Conservation (phyloP, 1,140 invertebrate genomes). For the Ectropis grisescens region DNA sequence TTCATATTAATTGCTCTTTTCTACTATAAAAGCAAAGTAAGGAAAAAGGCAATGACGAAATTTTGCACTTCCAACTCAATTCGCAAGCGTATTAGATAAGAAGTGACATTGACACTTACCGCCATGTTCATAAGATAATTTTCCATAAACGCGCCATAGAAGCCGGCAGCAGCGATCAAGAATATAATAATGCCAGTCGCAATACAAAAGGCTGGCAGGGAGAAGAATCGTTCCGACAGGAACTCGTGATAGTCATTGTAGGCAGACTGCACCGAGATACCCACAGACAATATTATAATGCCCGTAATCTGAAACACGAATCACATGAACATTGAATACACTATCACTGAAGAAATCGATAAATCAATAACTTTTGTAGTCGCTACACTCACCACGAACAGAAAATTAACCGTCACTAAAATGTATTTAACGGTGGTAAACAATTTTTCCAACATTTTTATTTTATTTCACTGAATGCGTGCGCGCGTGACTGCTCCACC, state of each 20-base stretch:
- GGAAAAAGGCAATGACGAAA: too few relatives aligned
- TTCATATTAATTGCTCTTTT: too few relatives aligned
- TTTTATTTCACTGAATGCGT: conserved; percentile 7
- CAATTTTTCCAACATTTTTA: conserved; percentile 57
- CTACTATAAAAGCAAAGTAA: too few relatives aligned
- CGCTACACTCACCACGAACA: conserved; percentile 54
- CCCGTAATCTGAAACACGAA: conserved; percentile 75
- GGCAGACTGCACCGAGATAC: conserved; percentile 74
- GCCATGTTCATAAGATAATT: conserved; percentile 86
- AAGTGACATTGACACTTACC: conserved; percentile 65
- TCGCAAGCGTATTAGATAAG: too few relatives aligned
- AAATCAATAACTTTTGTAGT: neutral
- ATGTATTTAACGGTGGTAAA: conserved; percentile 61
- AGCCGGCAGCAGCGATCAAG: conserved; percentile 87
- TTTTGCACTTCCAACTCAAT: too few relatives aligned
- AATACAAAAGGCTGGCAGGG: conserved; percentile 82
- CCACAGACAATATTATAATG: conserved; percentile 77
- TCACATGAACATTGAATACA: conserved; percentile 12
- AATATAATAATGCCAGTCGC: conserved; percentile 85
- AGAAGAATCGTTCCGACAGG: conserved; percentile 68
- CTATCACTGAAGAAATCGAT: neutral
- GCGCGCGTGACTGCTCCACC: conserved; percentile 21
- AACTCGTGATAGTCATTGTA: conserved; percentile 78
- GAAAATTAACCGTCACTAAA: conserved; percentile 48
- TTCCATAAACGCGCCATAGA: conserved; percentile 87